These are phyloP conservation scores for Halictus rubicundus DNA, from an alignment of 1,140 invertebrate genomes.

Conservation along the genomic window DNA sequence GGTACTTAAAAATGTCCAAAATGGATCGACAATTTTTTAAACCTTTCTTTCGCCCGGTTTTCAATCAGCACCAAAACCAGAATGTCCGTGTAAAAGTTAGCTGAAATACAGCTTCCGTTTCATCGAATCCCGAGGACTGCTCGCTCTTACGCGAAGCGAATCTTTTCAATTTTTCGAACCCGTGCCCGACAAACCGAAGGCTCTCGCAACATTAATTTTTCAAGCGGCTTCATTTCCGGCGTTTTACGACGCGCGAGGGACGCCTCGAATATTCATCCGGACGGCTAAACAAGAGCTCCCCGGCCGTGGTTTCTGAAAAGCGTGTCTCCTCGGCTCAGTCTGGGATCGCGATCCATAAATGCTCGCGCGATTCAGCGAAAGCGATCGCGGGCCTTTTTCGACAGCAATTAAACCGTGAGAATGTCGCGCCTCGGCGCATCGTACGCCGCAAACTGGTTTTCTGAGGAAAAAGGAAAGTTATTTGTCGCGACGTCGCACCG, in stretches of 20 bases:
- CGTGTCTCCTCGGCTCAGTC: neutral
- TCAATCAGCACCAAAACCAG: too few species aligned
- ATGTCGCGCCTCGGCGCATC: neutral
- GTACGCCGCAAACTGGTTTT: neutral
- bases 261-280: neutral
- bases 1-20: too few species aligned
- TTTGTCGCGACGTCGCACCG: neutral
- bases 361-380: neutral
- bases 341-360: neutral
- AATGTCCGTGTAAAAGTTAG: too few species aligned
- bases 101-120: too few species aligned
- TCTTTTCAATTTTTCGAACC: too few species aligned
- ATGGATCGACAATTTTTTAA: too few species aligned
- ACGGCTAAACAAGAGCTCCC: neutral
- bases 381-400: neutral
- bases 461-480: conserved; percentile 1
- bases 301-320: neutral
- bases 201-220: neutral
- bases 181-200: too few species aligned
- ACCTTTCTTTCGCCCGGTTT: too few species aligned
- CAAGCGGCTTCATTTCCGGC: neutral
- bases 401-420: neutral
- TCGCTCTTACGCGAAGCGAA: too few species aligned
- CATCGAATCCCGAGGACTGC: too few species aligned
- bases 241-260: too few species aligned